Conservation (phyloP, 2,888 invertebrate species). For the Electrophaes corylata region DNA sequence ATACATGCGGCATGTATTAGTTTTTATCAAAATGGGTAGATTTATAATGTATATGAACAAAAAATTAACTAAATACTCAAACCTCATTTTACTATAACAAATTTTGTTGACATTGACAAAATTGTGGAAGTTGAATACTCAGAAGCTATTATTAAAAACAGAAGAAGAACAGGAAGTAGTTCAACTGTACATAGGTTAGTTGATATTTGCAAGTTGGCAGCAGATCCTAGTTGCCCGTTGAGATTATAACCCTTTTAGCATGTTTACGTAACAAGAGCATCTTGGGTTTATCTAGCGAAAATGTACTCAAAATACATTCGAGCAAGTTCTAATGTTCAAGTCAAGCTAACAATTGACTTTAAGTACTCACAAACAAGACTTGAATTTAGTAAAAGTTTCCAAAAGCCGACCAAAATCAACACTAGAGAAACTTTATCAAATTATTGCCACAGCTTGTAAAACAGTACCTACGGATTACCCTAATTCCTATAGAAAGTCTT, state of each 20-base stretch:
- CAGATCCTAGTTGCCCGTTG: background rate
- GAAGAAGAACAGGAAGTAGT: no score
- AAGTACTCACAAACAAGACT: background rate
- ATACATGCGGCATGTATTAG: no score
- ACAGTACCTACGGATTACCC: background rate
- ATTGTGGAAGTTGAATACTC: no score
- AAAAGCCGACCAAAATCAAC: slow-evolving; percentile 7
- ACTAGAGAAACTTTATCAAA: background rate
- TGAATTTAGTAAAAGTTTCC: background rate
- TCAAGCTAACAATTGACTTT: slow-evolving; percentile 3
- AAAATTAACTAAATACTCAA: no score
- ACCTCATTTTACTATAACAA: no score
- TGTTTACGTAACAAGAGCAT: background rate
- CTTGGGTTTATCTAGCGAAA: background rate
- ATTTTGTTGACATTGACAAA: no score
- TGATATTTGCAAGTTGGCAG: no score
- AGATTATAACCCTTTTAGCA: slow-evolving; percentile 2
- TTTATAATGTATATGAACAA: no score
- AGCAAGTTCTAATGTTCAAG: background rate
- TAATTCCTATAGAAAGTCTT: background rate
- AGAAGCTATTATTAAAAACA: no score
- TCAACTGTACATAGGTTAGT: no score
- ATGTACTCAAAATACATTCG: background rate
- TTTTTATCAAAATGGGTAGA: no score
- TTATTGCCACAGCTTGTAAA: slow-evolving; percentile 3